Evolutionary conservation across 2,797 vertebrate species (phyloP).

Genomic region (Cossypha heuglini): DNA sequence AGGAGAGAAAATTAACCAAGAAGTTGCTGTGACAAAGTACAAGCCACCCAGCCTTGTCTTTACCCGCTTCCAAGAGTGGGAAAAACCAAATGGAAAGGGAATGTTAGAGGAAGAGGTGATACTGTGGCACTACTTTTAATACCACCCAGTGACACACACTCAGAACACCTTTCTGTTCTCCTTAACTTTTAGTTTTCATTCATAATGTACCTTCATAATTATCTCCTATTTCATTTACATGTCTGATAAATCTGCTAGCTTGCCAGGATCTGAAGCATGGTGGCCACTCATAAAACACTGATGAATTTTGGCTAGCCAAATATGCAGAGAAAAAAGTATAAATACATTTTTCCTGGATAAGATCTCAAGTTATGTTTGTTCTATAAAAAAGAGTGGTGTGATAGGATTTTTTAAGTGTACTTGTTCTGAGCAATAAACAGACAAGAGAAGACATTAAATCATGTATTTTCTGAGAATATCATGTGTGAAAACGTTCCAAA

Average conservation of each 20-base stretch:
- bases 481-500: background rate
- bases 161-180: background rate
- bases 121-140: background rate
- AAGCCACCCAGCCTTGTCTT: background rate
- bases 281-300: background rate
- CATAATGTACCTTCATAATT: background rate
- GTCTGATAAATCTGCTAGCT: background rate
- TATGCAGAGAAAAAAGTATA: background rate
- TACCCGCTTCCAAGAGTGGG: background rate
- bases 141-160: background rate
- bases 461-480: background rate
- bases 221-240: background rate
- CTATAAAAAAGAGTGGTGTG: background rate
- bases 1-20: background rate
- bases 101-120: background rate
- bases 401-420: background rate
- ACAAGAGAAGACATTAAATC: background rate
- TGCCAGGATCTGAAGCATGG: background rate
- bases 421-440: background rate
- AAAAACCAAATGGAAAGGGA: background rate
- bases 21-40: background rate
- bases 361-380: background rate
- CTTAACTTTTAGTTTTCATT: background rate
- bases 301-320: background rate
- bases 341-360: background rate